phyloP scores from a whole-genome alignment of 2,113 vertebrate genomes.

The Ageneiosus marmoratus region DNA sequence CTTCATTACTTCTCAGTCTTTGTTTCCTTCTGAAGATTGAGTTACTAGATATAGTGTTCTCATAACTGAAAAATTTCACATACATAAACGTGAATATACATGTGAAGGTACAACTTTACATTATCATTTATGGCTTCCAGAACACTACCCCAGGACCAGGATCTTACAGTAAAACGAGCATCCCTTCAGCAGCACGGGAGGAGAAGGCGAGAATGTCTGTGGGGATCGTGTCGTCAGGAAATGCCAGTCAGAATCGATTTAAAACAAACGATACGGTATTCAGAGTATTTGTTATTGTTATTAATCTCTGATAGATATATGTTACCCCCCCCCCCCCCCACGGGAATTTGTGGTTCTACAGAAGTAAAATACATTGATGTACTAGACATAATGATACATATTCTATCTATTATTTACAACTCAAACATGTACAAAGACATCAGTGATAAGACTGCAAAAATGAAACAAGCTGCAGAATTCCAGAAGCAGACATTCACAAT shows the following conservation, averaged over 20 bases:
- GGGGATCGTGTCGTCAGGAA: slow-evolving; percentile 2
- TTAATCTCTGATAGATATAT: not conserved
- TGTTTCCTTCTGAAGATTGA: not conserved
- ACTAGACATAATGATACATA: not conserved
- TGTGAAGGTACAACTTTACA: not conserved
- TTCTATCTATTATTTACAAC: not conserved
- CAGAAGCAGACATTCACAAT: not conserved
- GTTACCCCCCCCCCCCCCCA: no score
- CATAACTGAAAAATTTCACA: not conserved
- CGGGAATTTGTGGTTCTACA: not conserved
- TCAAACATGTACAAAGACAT: no score
- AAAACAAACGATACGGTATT: slow-evolving; percentile 1
- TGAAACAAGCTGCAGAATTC: not conserved
- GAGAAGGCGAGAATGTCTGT: slow-evolving; percentile 56
- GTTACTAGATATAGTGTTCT: not conserved
- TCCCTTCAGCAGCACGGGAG: slow-evolving; percentile 64
- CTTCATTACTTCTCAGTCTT: not conserved
- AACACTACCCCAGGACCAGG: slow-evolving; percentile 69
- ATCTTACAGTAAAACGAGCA: slow-evolving; percentile 66
- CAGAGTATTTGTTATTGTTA: not conserved
- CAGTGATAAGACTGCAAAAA: not conserved
- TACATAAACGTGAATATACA: not conserved
- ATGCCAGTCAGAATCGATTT: slow-evolving; percentile 11
- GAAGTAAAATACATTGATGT: not conserved
- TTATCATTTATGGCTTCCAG: slow-evolving; percentile 23